These are phyloP conservation scores for Eupsilia transversa DNA, from an alignment of 2,888 invertebrate species.

Conservation along the genomic window DNA sequence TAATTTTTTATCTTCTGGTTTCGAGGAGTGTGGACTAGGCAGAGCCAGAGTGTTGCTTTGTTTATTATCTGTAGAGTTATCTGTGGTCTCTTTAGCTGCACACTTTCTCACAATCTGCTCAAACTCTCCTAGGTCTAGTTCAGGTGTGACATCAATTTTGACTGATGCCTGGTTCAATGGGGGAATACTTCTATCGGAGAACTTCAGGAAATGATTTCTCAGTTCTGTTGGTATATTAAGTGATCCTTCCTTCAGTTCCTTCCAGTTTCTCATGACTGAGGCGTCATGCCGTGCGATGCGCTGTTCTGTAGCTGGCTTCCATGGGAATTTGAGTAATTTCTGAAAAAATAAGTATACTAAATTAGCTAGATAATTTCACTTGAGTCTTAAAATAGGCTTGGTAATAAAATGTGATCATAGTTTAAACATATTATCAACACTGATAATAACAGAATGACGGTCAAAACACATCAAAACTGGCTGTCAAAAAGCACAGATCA, in stretches of 20 bases:
- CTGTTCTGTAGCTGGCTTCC: slow-evolving; percentile 91
- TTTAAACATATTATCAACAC: too few species aligned
- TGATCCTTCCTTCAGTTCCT: slow-evolving; percentile 90
- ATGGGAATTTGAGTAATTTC: slow-evolving; percentile 92
- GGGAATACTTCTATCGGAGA: slow-evolving; percentile 90
- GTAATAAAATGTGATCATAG: too few species aligned
- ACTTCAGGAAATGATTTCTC: slow-evolving; percentile 92
- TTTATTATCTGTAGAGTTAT: slow-evolving; percentile 36
- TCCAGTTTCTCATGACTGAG: slow-evolving; percentile 93
- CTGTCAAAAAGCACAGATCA: too few species aligned
- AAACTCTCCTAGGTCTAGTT: slow-evolving; percentile 85
- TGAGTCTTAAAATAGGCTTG: too few species aligned
- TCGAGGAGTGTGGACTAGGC: slow-evolving; percentile 24
- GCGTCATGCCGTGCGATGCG: slow-evolving; percentile 92
- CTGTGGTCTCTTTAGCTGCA: slow-evolving; percentile 74
- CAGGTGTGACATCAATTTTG: slow-evolving; percentile 78
- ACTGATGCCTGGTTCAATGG: slow-evolving; percentile 81
- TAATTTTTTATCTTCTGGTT: slow-evolving; percentile 43
- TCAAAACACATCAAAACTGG: too few species aligned
- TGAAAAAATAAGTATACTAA: slow-evolving; percentile 71
- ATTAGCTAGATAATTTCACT: neutral
- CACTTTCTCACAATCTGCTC: slow-evolving; percentile 86
- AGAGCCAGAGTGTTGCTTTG: slow-evolving; percentile 30
- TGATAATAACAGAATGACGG: too few species aligned
- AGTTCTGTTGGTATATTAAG: slow-evolving; percentile 87